Percentiles rank a stretch among this genome's conserved stretches.
Conservation (phyloP, 2,113 vertebrate species). For the Paedocypris sp. region DNA sequence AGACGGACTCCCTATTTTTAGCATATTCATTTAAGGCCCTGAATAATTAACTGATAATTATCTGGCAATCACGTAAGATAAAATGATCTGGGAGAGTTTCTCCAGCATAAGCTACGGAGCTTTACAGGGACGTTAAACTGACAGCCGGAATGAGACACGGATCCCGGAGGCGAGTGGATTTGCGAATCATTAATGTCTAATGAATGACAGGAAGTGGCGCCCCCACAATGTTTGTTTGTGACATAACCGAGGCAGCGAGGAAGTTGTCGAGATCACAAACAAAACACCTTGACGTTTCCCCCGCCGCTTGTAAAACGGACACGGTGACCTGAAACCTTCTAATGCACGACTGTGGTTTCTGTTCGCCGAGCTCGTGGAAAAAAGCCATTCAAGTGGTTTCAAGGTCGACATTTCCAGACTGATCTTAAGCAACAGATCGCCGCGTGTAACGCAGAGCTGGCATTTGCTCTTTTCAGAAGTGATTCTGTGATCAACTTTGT, state of each 20-base stretch:
- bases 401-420: too few relatives aligned
- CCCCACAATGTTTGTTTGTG: constrained; percentile 43
- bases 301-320: neutral
- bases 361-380: too few relatives aligned
- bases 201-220: constrained; percentile 54
- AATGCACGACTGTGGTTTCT: neutral
- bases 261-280: neutral
- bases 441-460: too few relatives aligned
- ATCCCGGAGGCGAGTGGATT: constrained; percentile 44
- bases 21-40: constrained; percentile 69
- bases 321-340: neutral
- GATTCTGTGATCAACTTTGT: neutral
- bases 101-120: constrained; percentile 43
- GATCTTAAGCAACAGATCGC: too few relatives aligned
- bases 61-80: constrained; percentile 69
- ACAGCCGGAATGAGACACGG: constrained; percentile 35
- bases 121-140: constrained; percentile 41
- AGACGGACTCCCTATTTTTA: constrained; percentile 62
- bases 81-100: constrained; percentile 57
- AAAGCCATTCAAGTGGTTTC: too few relatives aligned
- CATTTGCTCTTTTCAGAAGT: neutral
- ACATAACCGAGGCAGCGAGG: constrained; percentile 37
- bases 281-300: constrained; percentile 18
- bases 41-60: constrained; percentile 76
- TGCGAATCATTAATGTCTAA: constrained; percentile 49